Conservation (phyloP, 2,888 invertebrate genomes). For the Dexiosoma caninum region DNA sequence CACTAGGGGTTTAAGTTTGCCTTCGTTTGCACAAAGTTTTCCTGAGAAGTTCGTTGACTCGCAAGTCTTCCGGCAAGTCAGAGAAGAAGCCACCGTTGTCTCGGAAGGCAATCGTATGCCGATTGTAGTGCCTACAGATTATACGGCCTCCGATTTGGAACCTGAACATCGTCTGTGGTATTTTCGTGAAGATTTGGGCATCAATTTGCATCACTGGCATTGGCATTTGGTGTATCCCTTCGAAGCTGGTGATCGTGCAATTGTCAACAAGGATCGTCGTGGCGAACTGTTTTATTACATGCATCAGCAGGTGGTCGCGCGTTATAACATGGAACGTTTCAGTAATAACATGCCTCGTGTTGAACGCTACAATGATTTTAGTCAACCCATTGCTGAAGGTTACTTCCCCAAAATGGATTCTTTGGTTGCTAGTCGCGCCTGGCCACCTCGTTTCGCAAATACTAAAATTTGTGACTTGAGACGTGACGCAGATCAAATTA, state of each 20-base stretch:
- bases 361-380: constrained; percentile 82
- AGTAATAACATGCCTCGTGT: constrained; percentile 84
- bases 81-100: constrained; percentile 81
- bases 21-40: constrained; percentile 82
- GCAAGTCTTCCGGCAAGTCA: constrained; percentile 80
- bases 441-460: constrained; percentile 84
- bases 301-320: constrained; percentile 82
- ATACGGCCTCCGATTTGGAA: constrained; percentile 85
- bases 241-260: constrained; percentile 80
- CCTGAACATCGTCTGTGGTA: constrained; percentile 83
- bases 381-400: constrained; percentile 85
- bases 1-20: constrained; percentile 81
- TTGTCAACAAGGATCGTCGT: constrained; percentile 83
- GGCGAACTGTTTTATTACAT: constrained; percentile 89
- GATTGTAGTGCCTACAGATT: constrained; percentile 81
- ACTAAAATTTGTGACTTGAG: constrained; percentile 81
- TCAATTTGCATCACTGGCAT: constrained; percentile 80
- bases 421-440: constrained; percentile 85
- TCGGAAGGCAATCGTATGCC: constrained; percentile 83
- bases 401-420: constrained; percentile 92
- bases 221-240: constrained; percentile 86
- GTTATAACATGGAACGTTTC: constrained; percentile 87
- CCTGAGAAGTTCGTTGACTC: constrained; percentile 83
- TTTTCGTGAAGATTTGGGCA: constrained; percentile 80
- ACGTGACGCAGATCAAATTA: constrained; percentile 83